Conservation (phyloP, 2,113 vertebrate species). For the Sinocyclocheilus grahami region DNA sequence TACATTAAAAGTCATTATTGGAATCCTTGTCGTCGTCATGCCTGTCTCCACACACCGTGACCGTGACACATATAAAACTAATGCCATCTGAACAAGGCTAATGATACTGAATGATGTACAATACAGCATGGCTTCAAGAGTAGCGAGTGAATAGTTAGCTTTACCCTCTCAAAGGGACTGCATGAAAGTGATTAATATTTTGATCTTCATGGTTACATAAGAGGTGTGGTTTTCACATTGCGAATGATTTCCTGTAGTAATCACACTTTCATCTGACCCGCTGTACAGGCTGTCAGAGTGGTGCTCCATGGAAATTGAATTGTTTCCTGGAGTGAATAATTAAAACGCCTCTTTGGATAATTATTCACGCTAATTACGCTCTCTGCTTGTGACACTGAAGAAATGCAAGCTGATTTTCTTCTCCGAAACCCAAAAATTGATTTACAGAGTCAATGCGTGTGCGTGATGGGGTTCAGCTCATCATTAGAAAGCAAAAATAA, state of each 20-base stretch:
- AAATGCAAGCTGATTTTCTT: constrained; percentile 13
- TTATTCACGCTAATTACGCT: constrained; percentile 45
- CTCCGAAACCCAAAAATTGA: not conserved
- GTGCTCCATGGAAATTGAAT: constrained; percentile 25
- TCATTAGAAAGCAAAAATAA: not conserved
- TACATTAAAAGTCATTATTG: too few relatives aligned
- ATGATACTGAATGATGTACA: not conserved
- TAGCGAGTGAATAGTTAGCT: not conserved
- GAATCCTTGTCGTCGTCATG: too few relatives aligned
- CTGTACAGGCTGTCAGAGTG: not conserved
- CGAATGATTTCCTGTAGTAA: not conserved
- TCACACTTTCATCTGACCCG: constrained; percentile 14
- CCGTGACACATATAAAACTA: too few relatives aligned
- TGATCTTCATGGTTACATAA: not conserved
- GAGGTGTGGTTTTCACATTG: not conserved
- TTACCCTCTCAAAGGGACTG: too few relatives aligned
- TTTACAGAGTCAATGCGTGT: not conserved
- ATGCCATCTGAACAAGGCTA: too few relatives aligned
- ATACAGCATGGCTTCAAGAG: not conserved
- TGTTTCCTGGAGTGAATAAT: constrained; percentile 38
- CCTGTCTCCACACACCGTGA: too few relatives aligned
- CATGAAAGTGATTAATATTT: not conserved
- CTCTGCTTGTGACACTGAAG: constrained; percentile 8
- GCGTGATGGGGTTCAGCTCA: not conserved
- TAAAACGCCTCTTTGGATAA: constrained; percentile 38